phyloP scores from a whole-genome alignment of 2,113 vertebrate genomes.

The Tachysurus fulvidraco region DNA sequence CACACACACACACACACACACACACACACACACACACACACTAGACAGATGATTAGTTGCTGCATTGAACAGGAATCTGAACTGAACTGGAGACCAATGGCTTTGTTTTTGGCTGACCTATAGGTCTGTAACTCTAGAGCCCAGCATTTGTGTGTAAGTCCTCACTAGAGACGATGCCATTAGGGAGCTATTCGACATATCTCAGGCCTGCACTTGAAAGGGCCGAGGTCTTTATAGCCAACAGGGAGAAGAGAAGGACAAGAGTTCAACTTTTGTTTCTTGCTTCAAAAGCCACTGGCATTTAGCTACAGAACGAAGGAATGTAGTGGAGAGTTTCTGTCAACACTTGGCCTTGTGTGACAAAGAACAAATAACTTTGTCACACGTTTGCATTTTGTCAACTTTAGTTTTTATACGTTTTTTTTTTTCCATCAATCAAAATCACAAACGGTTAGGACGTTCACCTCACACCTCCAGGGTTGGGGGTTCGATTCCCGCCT shows the following conservation, averaged over 20 bases:
- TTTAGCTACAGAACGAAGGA: background rate
- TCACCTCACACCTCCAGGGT: too few species aligned
- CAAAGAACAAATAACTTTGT: too few species aligned
- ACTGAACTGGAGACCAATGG: background rate
- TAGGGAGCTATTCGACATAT: constrained; percentile 16
- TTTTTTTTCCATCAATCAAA: background rate
- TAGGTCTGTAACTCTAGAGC: constrained; percentile 31
- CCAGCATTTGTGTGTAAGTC: constrained; percentile 1
- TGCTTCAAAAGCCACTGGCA: background rate
- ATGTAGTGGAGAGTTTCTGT: background rate
- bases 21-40: background rate
- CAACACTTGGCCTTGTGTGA: background rate
- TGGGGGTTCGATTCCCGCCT: too few species aligned
- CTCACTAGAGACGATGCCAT: constrained; percentile 13
- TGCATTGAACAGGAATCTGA: background rate
- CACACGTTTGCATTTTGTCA: background rate
- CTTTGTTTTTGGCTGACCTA: constrained; percentile 27
- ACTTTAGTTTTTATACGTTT: background rate
- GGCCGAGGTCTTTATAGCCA: background rate
- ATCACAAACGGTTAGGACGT: too few species aligned
- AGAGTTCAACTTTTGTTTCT: background rate
- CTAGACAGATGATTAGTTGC: background rate
- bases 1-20: too few species aligned
- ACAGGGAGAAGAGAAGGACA: background rate
- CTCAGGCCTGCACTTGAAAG: constrained; percentile 11